Evolutionary conservation across 2,797 vertebrate genomes (phyloP).

Genomic region (Varecia variegata): DNA sequence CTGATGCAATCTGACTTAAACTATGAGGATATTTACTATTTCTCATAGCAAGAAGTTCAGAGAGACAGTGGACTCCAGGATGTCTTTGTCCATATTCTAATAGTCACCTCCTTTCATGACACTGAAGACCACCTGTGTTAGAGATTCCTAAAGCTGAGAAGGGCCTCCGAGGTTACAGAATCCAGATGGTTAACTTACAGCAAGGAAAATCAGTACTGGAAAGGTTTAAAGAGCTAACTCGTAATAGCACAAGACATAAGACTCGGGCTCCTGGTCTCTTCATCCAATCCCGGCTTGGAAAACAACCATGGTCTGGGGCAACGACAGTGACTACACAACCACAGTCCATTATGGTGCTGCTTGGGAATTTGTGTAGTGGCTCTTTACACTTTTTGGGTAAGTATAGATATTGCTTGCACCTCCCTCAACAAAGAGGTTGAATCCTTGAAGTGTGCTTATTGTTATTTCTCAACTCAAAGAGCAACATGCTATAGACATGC

Average conservation of each 20-base stretch:
- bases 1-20: not conserved
- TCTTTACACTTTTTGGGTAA: not conserved
- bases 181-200: not conserved
- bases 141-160: not conserved
- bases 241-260: not conserved
- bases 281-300: not conserved
- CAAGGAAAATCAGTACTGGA: not conserved
- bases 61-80: not conserved
- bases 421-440: not conserved
- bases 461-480: slow-evolving; percentile 23
- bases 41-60: not conserved
- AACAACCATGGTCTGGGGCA: not conserved
- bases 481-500: not conserved
- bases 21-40: not conserved
- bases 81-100: not conserved
- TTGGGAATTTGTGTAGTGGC: not conserved
- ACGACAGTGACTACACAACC: not conserved
- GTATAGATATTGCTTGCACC: not conserved
- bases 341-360: not conserved
- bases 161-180: not conserved
- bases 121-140: not conserved
- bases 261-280: not conserved
- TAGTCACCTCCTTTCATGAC: not conserved
- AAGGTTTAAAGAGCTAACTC: not conserved
- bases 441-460: not conserved